Evolutionary conservation across 2,113 vertebrate species (phyloP), one percentile per base, ranked within the genome.

Genomic region (Nesoenas mayeri): DNA sequence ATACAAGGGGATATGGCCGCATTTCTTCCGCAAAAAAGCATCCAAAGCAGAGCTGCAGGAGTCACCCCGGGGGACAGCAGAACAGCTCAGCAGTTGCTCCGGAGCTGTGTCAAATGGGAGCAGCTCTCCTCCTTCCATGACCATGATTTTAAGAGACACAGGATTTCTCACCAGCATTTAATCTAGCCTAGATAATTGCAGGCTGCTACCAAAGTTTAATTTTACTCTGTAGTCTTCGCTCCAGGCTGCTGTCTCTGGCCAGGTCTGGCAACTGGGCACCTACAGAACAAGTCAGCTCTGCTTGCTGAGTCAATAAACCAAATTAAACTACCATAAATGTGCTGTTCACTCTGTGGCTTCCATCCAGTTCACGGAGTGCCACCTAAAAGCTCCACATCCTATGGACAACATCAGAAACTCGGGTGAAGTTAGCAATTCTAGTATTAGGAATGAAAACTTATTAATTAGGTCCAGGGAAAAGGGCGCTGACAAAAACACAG

Each of bases 1-100:
- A 34, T 2, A 1, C 28, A 6, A 7, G 12, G 28, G 10, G 11
- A 9, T 2, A 1, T 0, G 25, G 51, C 29, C 57, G 5, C 2
- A 9, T 9, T 36, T 9, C 47, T 20, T 16, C 88, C 14, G 26
- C 31, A 15, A 48, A n/a, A 21, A 34, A 14, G 18, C 48, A 20
- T 5, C 8, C 10, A 1, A 8, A 22, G 36, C 12, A 1, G 15
- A 31, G 47, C 26, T 15, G 14, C 26, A 4, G 10, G 69, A 51
- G 21, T 32, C 2, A 3, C 10, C 15, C 26, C n/a, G 3, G 22
- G 7, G 61, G 21, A 36, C 3, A n/a, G 8, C 36, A 17, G 3
- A 74, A 44, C 5, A 12, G 16, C 32, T 4, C 9, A 2, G 40
- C 44, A 9, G 9, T 1, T 42, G 36, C 22, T 42, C 31, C 13